Conservation (phyloP, 2,797 vertebrate species). For the Limosa lapponica region DNA sequence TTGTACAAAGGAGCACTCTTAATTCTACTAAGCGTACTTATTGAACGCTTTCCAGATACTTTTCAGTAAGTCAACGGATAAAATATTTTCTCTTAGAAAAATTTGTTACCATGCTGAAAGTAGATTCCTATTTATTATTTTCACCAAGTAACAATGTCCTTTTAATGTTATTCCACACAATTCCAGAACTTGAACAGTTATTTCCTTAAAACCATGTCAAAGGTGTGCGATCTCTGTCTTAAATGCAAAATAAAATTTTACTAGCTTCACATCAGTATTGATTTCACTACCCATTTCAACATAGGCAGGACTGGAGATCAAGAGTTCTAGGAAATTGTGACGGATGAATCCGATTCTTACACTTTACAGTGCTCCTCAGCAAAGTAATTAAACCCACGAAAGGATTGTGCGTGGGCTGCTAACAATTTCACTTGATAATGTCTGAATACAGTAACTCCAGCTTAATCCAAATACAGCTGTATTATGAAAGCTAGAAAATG, state of each 20-base stretch:
- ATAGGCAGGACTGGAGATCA: background rate
- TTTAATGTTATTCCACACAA: background rate
- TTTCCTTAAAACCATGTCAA: background rate
- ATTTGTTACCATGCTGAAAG: background rate
- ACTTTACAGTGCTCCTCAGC: background rate
- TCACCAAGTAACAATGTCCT: background rate
- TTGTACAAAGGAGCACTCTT: background rate
- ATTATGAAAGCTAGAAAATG: background rate
- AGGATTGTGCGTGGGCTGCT: background rate
- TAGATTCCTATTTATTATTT: background rate
- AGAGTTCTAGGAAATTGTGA: background rate
- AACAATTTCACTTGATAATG: background rate
- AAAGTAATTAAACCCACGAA: background rate
- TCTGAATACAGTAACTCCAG: background rate
- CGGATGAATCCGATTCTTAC: background rate
- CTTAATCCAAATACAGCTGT: background rate
- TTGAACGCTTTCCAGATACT: background rate
- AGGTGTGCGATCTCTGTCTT: background rate
- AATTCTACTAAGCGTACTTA: background rate
- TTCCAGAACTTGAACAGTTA: background rate
- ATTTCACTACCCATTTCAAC: background rate
- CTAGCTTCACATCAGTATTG: background rate
- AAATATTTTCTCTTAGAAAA: background rate
- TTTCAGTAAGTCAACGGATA: background rate
- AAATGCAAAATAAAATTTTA: background rate